Evolutionary conservation across 35 echinoderm and acorn worm species (phyloP), one percentile per base, ranked within the genome.

Genomic region (Eucidaris tribuloides): DNA sequence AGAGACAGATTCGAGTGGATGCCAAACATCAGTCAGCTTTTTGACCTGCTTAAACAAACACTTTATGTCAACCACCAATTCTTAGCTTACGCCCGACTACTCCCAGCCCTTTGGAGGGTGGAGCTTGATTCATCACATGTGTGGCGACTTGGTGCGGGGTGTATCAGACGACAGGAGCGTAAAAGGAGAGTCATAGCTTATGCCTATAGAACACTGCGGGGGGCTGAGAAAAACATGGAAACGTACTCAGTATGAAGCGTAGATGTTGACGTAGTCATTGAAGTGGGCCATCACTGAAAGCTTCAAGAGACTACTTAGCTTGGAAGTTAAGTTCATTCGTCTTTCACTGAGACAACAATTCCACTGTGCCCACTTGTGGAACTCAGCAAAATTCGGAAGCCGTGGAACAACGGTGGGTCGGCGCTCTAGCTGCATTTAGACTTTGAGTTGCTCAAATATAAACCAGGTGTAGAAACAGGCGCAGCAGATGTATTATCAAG

Each of bases 221-320:
- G 59, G 58, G 50, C 82, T 34, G 83, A 85, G 63, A 68, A 46
- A 46, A 86, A 85, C 33, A 91, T 91, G 63, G 63, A 68, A 68
- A 68, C 25, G 49, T 91, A 91, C 55, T 79, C 82, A 70, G 74
- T 62, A 85, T 84, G 55, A 93, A 93, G 85, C 66, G 87, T 49
- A 93, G 58, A 31, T 93, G 1, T 52, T 93, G 3, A 85, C 55
- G 14, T n/a, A n/a, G n/a, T n/a, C n/a, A n/a, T n/a, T 93, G 66
- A 93, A 93, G 38, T 88, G 85, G 85, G 79, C 85, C 18, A 65
- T 93, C 9, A 66, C 80, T 13, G 84, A 93, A 25, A 94, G 85
- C 41, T 94, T 94, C 43, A 27, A n/a, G 80, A 19, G 91, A 94
- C 1, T 84, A 89, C 50, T 81, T 94, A 5, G 5, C 84, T n/a